Evolutionary conservation across 30 jellyfish, hydroid and myxozoan species (phyloP), one percentile per base, ranked within the genome.

Genomic region (Morbakka virulenta): DNA sequence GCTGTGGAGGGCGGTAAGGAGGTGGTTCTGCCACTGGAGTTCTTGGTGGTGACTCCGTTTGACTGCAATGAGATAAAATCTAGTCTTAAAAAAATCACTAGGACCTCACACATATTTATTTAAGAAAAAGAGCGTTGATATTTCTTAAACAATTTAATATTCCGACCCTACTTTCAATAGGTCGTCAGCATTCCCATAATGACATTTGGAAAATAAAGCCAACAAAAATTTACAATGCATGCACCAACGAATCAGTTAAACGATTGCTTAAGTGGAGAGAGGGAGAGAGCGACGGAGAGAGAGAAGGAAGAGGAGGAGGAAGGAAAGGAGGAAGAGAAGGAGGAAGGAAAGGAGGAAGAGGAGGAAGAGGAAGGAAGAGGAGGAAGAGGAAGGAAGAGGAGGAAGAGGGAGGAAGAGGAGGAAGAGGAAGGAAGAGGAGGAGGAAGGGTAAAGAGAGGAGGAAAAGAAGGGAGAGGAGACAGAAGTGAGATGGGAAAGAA

Each of bases 21-120:
- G 67, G 70, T n/a, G 67, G 51, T 3, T 34, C 69, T 3, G 62
- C 66, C 1, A 70, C 87, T 17, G 87, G 87, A 26, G 87, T 61
- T 2, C 87, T 77, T 32, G 87, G 87, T 0, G 87, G 87, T 0
- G 87, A 76, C 28, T 76, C 87, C 1, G 61, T 51, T 28, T 76
- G 87, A 70, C 87, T 76, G 35, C 28, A 61, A 76, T 2, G 29
- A 27, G 35, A 25, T 21, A 47, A 47, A n/a, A 47, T 9, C 61
- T 47, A 9, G 14, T 47, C n/a, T 47, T n/a, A n/a, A n/a, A n/a
- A n/a, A n/a, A n/a, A n/a, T n/a, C n/a, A n/a, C n/a, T n/a, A n/a
- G n/a, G n/a, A n/a, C n/a, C n/a, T n/a, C n/a, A n/a, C n/a, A n/a
- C n/a, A n/a, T n/a, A n/a, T n/a, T n/a, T n/a, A n/a, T n/a, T n/a